Evolutionary conservation across 2,113 vertebrate genomes (phyloP).

Genomic region (Egretta garzetta): DNA sequence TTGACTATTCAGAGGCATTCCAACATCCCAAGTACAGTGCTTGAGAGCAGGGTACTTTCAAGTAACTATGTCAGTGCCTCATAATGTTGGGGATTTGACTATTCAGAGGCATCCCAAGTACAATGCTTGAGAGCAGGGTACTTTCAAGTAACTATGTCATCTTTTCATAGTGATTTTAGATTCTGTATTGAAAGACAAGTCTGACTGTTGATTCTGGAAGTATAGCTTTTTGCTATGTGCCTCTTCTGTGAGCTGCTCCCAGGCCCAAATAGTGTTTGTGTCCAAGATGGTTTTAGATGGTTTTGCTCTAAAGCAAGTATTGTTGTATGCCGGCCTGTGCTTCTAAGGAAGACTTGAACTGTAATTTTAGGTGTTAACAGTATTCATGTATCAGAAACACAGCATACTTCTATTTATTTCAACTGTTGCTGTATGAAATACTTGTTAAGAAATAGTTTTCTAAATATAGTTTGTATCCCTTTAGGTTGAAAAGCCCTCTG

Average conservation of each 20-base stretch:
- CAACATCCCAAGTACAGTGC: background rate
- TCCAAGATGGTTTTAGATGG: background rate
- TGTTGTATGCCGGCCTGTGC: background rate
- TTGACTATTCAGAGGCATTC: background rate
- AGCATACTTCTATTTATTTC: background rate
- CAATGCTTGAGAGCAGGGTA: background rate
- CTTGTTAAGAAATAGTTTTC: background rate
- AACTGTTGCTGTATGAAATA: background rate
- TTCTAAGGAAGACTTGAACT: background rate
- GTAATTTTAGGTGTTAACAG: background rate
- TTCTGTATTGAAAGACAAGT: background rate
- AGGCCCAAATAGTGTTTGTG: background rate
- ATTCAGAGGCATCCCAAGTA: background rate
- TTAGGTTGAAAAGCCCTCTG: constrained; percentile 87
- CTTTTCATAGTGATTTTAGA: background rate
- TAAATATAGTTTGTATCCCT: background rate
- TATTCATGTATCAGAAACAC: background rate
- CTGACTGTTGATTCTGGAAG: background rate
- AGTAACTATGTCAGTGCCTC: background rate
- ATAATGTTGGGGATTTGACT: background rate
- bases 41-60: background rate
- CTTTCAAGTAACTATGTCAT: background rate
- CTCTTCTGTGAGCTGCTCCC: background rate
- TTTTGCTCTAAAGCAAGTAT: background rate
- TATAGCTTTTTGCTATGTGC: background rate